A percentile compares a stretch with the other conserved stretches of the same genome.
These are phyloP conservation scores for Drosophila prostipennis DNA, from an alignment of 2,888 invertebrate genomes.

Conservation along the genomic window DNA sequence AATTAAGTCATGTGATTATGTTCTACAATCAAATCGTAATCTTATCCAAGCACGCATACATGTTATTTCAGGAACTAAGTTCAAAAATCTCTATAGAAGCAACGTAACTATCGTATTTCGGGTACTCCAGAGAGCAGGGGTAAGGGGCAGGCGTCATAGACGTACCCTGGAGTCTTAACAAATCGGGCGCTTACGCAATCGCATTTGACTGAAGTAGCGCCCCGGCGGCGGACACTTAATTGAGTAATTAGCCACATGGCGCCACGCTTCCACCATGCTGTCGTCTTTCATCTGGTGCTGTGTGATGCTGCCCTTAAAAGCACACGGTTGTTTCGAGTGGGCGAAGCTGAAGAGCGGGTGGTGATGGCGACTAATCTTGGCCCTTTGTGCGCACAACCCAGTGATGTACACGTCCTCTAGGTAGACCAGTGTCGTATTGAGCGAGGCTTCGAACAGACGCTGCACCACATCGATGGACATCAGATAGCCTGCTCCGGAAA, in stretches of 20 bases:
- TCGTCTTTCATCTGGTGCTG: conserved; percentile 86
- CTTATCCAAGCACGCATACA: neutral
- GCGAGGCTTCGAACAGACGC: conserved; percentile 88
- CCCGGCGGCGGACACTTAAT: conserved; percentile 81
- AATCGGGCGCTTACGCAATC: conserved; percentile 58
- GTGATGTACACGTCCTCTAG: conserved; percentile 92
- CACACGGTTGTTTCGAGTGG: conserved; percentile 84
- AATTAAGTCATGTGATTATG: neutral
- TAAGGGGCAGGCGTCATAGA: neutral
- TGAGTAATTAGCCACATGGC: conserved; percentile 80
- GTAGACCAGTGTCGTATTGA: conserved; percentile 89
- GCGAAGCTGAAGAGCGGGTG: conserved; percentile 87
- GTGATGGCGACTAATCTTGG: conserved; percentile 87
- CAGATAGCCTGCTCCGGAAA: conserved; percentile 92
- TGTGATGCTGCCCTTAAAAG: conserved; percentile 85
- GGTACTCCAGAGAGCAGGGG: neutral
- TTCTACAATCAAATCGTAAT: neutral
- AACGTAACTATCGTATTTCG: neutral
- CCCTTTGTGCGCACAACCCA: conserved; percentile 88
- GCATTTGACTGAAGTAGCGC: conserved; percentile 78
- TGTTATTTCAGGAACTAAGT: conserved; percentile 17
- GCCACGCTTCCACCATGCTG: conserved; percentile 84
- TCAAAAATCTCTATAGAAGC: neutral
- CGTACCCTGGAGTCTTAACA: conserved; percentile 44
- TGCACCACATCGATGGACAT: conserved; percentile 88